Conservation (phyloP, 2,888 invertebrate species). For the Hanleya hanleyi region DNA sequence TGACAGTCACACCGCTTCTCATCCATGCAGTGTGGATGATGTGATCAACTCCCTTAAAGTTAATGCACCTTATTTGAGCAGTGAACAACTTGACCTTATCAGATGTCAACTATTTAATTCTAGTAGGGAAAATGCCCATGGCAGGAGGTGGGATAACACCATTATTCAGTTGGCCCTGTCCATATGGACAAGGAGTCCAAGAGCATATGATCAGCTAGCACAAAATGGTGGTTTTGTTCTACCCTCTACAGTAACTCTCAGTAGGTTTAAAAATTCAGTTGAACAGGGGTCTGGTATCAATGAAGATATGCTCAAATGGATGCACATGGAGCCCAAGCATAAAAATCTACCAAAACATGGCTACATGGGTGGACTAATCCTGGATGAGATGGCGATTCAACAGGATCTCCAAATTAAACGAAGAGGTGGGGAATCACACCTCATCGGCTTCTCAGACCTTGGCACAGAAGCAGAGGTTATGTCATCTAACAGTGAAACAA, state of each 20-base stretch:
- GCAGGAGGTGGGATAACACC: background rate
- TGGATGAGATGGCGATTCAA: background rate
- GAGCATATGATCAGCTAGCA: background rate
- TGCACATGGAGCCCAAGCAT: background rate
- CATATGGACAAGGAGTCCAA: background rate
- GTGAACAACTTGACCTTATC: background rate
- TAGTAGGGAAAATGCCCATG: background rate
- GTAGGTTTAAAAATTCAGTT: conserved; percentile 1
- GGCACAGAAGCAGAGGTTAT: background rate
- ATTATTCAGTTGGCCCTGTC: background rate
- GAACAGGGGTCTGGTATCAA: too few species aligned
- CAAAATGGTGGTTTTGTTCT: background rate
- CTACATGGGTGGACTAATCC: background rate
- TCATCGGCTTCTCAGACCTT: conserved; percentile 2
- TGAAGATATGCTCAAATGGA: conserved; percentile 9
- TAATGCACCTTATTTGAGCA: background rate
- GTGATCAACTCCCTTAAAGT: background rate
- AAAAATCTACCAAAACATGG: background rate
- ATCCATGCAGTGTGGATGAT: background rate
- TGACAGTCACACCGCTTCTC: too few species aligned
- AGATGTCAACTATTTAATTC: too few species aligned
- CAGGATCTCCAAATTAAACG: background rate
- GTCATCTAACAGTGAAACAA: background rate
- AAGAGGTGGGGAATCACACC: background rate
- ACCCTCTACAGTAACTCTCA: background rate